Evolutionary conservation across 2,888 invertebrate genomes (phyloP).

Genomic region (Limnephilus auricula): DNA sequence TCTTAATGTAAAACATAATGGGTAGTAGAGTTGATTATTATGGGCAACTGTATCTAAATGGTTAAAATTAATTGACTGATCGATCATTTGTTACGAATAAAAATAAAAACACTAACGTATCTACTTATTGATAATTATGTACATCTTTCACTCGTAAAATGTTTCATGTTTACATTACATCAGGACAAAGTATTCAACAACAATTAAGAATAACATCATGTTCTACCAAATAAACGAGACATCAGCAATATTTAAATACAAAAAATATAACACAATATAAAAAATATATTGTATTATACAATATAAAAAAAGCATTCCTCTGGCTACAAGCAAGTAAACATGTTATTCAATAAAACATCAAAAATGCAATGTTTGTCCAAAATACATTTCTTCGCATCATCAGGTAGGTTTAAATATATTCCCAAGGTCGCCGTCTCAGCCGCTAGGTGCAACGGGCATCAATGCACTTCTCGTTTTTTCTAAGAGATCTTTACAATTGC

Average conservation of each 20-base stretch:
- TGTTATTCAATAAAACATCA: not conserved
- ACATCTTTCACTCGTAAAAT: too few species aligned
- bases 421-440: slow-evolving; percentile 50
- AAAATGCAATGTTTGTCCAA: not conserved
- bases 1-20: too few species aligned
- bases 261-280: too few species aligned
- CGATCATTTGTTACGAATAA: too few species aligned
- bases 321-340: not conserved
- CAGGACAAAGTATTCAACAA: not conserved
- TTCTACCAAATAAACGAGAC: not conserved
- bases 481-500: slow-evolving; percentile 59
- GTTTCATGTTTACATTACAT: too few species aligned
- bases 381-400: slow-evolving; percentile 5
- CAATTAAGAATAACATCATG: not conserved
- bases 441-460: slow-evolving; percentile 43
- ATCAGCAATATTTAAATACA: not conserved
- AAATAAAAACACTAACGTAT: too few species aligned
- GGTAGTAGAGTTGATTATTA: too few species aligned
- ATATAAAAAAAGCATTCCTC: not conserved
- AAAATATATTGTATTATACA: too few species aligned
- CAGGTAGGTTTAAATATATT: slow-evolving; percentile 25
- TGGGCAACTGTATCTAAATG: too few species aligned
- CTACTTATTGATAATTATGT: too few species aligned
- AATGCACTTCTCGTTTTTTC: slow-evolving; percentile 53
- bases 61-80: too few species aligned